A percentile compares a stretch with the other conserved stretches of the same genome.
Conservation (phyloP, 2,797 vertebrate genomes). For the Cryptoprocta ferox region DNA sequence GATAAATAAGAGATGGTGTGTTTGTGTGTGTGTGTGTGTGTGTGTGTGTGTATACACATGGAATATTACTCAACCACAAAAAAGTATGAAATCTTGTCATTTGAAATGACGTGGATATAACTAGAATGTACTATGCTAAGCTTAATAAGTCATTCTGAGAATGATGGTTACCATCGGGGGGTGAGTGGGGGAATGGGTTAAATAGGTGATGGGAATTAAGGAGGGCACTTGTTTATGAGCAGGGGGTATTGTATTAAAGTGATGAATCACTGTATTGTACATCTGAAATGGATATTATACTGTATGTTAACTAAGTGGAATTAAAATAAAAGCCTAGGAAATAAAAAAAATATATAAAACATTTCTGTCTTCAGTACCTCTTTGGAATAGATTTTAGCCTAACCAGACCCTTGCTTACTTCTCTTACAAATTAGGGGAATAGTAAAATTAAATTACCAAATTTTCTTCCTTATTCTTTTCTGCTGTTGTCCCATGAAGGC, state of each 20-base stretch:
- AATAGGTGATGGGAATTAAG: not conserved
- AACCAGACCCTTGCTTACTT: slow-evolving; percentile 22
- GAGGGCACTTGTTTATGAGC: not conserved
- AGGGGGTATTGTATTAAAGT: not conserved
- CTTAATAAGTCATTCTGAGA: not conserved
- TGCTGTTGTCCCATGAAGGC: not conserved
- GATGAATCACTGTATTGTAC: not conserved
- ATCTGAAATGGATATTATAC: not conserved
- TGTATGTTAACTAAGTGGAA: not conserved
- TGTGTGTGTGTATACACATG: not conserved
- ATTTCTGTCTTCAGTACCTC: slow-evolving; percentile 60
- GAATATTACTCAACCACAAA: not conserved
- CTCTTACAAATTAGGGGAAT: slow-evolving; percentile 25
- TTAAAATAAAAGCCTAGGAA: not conserved
- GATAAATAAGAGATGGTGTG: not conserved
- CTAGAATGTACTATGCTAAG: not conserved
- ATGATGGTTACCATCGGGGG: not conserved
- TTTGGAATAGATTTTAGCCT: slow-evolving; percentile 32
- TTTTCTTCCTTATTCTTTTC: slow-evolving; percentile 22
- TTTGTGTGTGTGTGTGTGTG: not conserved
- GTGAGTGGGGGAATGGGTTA: not conserved
- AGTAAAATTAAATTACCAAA: slow-evolving; percentile 49
- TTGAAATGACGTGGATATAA: not conserved
- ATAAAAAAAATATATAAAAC: not conserved
- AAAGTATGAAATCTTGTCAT: not conserved